Evolutionary conservation across 2,797 vertebrate genomes (phyloP), one percentile per base, ranked within the genome.

Genomic region (Poeciliopsis gracilis): DNA sequence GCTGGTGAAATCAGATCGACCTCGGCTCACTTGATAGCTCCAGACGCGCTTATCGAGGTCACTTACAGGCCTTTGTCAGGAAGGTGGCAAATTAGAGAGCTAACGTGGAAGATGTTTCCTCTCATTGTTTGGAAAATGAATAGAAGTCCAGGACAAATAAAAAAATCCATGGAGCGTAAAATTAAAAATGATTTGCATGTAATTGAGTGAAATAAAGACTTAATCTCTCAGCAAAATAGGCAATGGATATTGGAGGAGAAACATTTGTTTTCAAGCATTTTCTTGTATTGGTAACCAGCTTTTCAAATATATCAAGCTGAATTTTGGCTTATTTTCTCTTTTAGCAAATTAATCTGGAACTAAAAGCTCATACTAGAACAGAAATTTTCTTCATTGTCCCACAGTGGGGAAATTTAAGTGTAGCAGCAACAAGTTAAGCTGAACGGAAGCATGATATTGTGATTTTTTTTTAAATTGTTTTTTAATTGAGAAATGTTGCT

Each of bases 1-100:
- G 74, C 23, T 77, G 33, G 71, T 57, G 89, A 79, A 91, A 94
- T 74, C 9, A 72, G 87, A 91, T 78, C 82, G 38, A 45, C 30
- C 2, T 53, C 0, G 36, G 77, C 86, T n/a, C 87, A 91, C 84
- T n/a, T 81, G 90, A 94, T 92, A 76, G 78, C 9, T 63, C 77
- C 57, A 77, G 77, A 86, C 33, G 69, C 57, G 55, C 78, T 84
- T 61, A 67, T 38, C 4, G 3, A 83, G 91, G 88, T 93, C 91
- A 89, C 46, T 76, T 77, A 36, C 45, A 84, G 88, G 82, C 41
- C 81, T 85, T 41, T 61, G 36, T 69, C 73, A 13, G 46, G 38
- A 30, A 61, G 70, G 57, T 76, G 80, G 36, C 16, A 77, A 72
- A 77, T 47, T 75, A 36, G 38, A 75, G 71, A 53, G 33, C 33